Evolutionary conservation across 2,797 vertebrate genomes (phyloP), one percentile per base, ranked within the genome.

Genomic region (Choloepus didactylus): DNA sequence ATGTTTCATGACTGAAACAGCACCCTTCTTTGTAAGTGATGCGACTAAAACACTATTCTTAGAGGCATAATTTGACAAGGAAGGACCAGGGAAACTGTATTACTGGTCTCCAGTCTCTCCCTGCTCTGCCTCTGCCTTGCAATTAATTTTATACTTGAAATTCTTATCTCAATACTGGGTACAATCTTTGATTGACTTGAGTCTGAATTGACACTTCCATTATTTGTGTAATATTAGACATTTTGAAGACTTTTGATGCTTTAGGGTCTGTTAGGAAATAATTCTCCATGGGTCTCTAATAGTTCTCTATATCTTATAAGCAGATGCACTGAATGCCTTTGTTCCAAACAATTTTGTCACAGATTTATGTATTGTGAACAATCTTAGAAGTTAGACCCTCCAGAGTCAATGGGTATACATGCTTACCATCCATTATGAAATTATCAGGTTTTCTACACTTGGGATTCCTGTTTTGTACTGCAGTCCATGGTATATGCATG

Each of bases 101-200:
- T 77, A 2, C 12, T 69, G 5, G 15, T 70, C 18, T 91, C 31
- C 79, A 62, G 46, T 1, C 29, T 91, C 59, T 67, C 35, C 11
- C 14, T 70, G 41, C 6, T 69, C 49, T 38, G 16, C 70, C 27
- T 62, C 4, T 69, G n/a, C 27, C 35, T 79, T 72, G 60, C 1
- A 25, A 46, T 93, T 73, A 95, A 23, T 77, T 81, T n/a, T 62
- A 60, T 69, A 35, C 23, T 77, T 95, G 8, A 93, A 60, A 85
- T 70, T 59, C 29, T 60, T 90, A 84, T 54, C 29, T 73, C 10
- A 66, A n/a, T 62, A 79, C 54, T 44, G 51, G 89, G 31, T 69
- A 31, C 31, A 23, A 59, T 41, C 44, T 91, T 82, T 76, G 25
- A 90, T 49, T 46, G 16, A 77, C 35, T 91, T 62, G n/a, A 49